Conservation (phyloP, 2,797 vertebrate genomes). For the Melanotaenia boesemani region DNA sequence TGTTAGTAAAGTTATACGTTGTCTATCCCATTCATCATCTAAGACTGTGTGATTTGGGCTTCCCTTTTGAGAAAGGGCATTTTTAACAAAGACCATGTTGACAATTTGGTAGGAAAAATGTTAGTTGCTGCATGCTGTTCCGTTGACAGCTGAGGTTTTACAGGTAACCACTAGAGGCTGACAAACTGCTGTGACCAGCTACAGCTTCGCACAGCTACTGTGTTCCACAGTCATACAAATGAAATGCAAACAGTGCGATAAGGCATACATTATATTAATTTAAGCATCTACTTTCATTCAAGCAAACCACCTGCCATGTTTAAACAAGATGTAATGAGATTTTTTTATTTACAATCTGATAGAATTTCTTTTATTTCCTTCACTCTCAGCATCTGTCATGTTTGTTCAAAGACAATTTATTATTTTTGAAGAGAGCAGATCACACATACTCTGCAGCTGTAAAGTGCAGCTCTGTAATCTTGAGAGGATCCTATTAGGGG, state of each 20-base stretch:
- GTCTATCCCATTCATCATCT: background rate
- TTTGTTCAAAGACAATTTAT: background rate
- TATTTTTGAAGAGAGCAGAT: background rate
- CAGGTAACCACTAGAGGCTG: constrained; percentile 82
- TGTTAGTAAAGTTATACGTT: constrained; percentile 4
- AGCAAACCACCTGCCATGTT: background rate
- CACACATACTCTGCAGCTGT: background rate
- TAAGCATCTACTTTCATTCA: constrained; percentile 1
- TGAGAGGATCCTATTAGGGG: background rate
- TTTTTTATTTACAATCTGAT: constrained; percentile 16
- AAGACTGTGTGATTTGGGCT: background rate
- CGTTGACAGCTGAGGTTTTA: constrained; percentile 24
- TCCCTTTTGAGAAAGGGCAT: background rate
- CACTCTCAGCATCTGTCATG: background rate
- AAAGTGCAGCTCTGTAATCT: background rate
- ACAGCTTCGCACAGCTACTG: constrained; percentile 4
- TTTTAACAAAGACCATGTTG: background rate
- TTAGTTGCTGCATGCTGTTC: background rate
- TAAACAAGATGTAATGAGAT: constrained; percentile 8
- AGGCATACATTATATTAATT: constrained; percentile 15
- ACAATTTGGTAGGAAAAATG: background rate
- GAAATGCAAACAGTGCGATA: constrained; percentile 34
- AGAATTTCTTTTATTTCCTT: background rate
- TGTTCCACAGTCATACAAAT: constrained; percentile 35
- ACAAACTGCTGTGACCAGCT: constrained; percentile 73